Percentiles rank a stretch among this genome's conserved stretches.
These are phyloP conservation scores for Torymus texanus DNA, from an alignment of 2,888 invertebrate species.

Conservation along the genomic window DNA sequence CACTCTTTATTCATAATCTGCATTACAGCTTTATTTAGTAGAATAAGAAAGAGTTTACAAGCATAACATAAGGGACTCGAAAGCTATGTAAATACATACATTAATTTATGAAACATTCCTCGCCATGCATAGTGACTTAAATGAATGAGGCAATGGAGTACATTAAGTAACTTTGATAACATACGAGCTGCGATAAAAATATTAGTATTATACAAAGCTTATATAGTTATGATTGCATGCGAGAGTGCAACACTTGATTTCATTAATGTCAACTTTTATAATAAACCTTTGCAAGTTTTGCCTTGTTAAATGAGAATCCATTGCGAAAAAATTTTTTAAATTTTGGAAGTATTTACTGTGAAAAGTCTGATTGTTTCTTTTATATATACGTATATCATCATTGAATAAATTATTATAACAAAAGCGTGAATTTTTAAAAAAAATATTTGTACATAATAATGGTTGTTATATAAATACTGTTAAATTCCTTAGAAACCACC, in stretches of 20 bases:
- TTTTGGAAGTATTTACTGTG: conserved; percentile 7
- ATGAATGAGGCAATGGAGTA: conserved; percentile 31
- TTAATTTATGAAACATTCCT: conserved; percentile 61
- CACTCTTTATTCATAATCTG: neutral
- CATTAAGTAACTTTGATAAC: conserved; percentile 28
- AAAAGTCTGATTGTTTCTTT: conserved; percentile 19
- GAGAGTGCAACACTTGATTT: too few relatives aligned
- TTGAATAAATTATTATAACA: neutral
- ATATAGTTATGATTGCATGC: conserved; percentile 1
- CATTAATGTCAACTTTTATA: too few relatives aligned
- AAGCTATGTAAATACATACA: conserved; percentile 53
- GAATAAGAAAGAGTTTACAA: neutral
- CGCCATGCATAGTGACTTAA: conserved; percentile 64
- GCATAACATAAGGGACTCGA: conserved; percentile 1
- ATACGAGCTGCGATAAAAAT: conserved; percentile 29
- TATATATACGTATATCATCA: conserved; percentile 1
- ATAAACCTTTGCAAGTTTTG: too few relatives aligned
- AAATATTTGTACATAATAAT: conserved; percentile 33
- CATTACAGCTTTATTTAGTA: conserved; percentile 5
- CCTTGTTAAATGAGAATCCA: neutral
- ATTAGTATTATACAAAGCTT: conserved; percentile 36
- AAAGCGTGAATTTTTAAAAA: conserved; percentile 29
- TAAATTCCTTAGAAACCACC: conserved; percentile 20
- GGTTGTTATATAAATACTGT: conserved; percentile 28
- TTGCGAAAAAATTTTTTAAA: neutral